phyloP scores from a whole-genome alignment of 2,797 vertebrate species.

The Tapirus indicus region DNA sequence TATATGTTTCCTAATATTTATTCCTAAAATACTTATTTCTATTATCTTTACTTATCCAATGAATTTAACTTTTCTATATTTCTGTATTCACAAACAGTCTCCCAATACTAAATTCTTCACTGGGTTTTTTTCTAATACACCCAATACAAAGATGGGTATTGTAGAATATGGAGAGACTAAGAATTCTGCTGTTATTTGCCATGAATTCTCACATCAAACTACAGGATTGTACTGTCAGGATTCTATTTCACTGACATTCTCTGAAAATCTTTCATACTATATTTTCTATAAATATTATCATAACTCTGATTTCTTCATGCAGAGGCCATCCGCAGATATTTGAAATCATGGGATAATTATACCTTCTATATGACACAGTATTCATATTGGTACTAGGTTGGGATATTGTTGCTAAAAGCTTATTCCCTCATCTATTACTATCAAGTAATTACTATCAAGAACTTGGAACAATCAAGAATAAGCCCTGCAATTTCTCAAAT shows the following conservation, averaged over 20 bases:
- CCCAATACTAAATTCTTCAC: not conserved
- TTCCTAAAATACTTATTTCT: slow-evolving; percentile 19
- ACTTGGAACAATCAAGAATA: slow-evolving; percentile 19
- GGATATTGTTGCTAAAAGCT: not conserved
- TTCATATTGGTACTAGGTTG: not conserved
- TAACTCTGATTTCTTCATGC: not conserved
- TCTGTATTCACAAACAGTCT: not conserved
- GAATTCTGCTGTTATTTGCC: not conserved
- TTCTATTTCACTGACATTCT: slow-evolving; percentile 20
- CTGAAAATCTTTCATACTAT: not conserved
- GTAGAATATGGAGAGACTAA: not conserved
- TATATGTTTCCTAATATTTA: not conserved
- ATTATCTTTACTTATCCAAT: not conserved
- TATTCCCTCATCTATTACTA: not conserved
- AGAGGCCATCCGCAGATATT: not conserved
- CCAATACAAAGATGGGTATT: not conserved
- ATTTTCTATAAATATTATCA: not conserved
- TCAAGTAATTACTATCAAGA: slow-evolving; percentile 28
- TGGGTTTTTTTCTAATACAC: not conserved
- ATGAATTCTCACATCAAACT: slow-evolving; percentile 33
- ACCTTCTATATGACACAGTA: not conserved
- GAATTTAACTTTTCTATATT: slow-evolving; percentile 28
- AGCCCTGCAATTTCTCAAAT: not conserved
- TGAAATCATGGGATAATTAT: not conserved
- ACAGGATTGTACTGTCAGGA: not conserved